Conservation (phyloP, 2,888 invertebrate species). For the Catocala sponsa region DNA sequence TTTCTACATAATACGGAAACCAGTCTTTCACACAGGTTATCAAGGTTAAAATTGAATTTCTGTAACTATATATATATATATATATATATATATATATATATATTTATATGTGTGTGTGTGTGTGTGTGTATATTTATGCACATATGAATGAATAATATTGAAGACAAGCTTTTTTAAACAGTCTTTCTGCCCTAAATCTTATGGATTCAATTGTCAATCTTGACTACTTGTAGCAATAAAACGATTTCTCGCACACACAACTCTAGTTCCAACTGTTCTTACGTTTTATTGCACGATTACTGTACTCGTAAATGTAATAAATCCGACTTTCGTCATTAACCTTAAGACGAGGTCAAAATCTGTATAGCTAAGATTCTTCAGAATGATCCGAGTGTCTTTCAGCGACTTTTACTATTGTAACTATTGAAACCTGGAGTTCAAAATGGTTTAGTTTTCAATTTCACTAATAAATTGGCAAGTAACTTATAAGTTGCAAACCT, state of each 20-base stretch:
- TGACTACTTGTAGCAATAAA: constrained; percentile 18
- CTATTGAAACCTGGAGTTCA: background rate
- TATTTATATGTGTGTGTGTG: no score
- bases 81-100: no score
- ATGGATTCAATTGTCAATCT: constrained; percentile 35
- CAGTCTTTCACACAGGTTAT: no score
- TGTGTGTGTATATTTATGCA: no score
- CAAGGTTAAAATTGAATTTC: no score
- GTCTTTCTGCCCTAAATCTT: constrained; percentile 26
- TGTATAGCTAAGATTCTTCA: constrained; percentile 8
- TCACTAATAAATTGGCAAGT: no score
- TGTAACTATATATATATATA: no score
- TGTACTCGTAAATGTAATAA: constrained; percentile 19
- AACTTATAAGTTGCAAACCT: no score
- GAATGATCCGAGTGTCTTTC: constrained; percentile 15
- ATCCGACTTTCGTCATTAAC: constrained; percentile 36
- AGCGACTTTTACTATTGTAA: constrained; percentile 5
- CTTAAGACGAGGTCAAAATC: constrained; percentile 19
- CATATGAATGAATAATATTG: no score
- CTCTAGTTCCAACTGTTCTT: constrained; percentile 24
- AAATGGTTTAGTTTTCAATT: no score
- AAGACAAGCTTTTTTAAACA: constrained; percentile 2
- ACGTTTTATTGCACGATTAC: constrained; percentile 42
- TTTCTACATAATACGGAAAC: no score
- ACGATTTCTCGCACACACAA: constrained; percentile 23